These are phyloP conservation scores for Pocota personata DNA, from an alignment of 2,888 invertebrate genomes.

Conservation along the genomic window DNA sequence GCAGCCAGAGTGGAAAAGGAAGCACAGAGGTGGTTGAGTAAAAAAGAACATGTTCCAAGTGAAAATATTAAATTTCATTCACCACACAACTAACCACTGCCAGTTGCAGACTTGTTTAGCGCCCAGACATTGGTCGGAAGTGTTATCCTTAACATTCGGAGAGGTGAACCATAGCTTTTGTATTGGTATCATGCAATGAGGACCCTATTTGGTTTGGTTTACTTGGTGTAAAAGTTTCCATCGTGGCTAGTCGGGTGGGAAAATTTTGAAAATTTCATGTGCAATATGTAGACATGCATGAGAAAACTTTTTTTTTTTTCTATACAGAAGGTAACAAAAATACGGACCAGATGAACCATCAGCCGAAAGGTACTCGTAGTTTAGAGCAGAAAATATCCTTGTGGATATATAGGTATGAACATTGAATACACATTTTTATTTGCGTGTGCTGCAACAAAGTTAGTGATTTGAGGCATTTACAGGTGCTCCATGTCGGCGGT, in stretches of 20 bases:
- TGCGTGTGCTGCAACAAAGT: constrained; percentile 21
- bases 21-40: neutral
- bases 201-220: neutral
- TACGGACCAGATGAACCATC: constrained; percentile 15
- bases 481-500: neutral
- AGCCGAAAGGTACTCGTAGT: constrained; percentile 3
- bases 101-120: constrained; percentile 67
- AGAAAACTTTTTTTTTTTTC: neutral
- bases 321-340: constrained; percentile 11
- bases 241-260: constrained; percentile 15
- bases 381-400: neutral
- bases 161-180: neutral
- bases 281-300: neutral
- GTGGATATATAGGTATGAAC: neutral
- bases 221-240: constrained; percentile 12
- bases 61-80: constrained; percentile 72
- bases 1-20: constrained; percentile 31
- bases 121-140: constrained; percentile 9
- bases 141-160: neutral
- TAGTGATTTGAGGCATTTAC: neutral
- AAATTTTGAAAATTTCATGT: constrained; percentile 16
- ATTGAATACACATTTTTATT: neutral
- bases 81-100: constrained; percentile 68
- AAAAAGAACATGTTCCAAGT: constrained; percentile 32
- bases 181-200: neutral